Conservation (phyloP, 2,888 invertebrate genomes). For the Trichopoda pennipes region DNA sequence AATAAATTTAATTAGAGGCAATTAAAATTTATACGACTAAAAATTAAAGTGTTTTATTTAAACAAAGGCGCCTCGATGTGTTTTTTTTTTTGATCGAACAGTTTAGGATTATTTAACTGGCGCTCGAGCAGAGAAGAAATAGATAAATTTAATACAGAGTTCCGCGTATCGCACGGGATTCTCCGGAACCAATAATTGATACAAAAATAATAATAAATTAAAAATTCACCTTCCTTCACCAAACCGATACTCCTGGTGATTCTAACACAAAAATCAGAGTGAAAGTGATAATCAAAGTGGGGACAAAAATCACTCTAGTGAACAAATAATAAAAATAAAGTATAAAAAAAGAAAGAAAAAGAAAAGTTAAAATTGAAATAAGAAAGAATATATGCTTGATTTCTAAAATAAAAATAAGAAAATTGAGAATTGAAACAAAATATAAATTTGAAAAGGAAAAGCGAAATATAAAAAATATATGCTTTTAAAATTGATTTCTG, state of each 20-base stretch:
- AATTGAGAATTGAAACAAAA: too few relatives aligned
- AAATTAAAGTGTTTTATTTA: not conserved
- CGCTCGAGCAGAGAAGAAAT: not conserved
- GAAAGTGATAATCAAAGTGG: conserved; percentile 10
- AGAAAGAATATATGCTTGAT: too few relatives aligned
- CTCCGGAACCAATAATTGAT: too few relatives aligned
- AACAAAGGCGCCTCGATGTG: not conserved
- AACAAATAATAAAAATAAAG: too few relatives aligned
- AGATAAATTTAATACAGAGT: too few relatives aligned
- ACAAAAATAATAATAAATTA: too few relatives aligned
- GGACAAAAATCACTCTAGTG: not conserved
- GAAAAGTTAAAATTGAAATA: too few relatives aligned
- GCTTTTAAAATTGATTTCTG: too few relatives aligned
- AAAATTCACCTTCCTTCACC: not conserved
- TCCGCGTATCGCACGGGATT: too few relatives aligned
- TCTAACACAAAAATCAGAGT: conserved; percentile 2
- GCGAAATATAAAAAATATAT: not conserved
- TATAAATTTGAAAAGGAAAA: not conserved
- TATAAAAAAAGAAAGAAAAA: too few relatives aligned
- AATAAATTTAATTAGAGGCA: not conserved
- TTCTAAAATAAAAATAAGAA: too few relatives aligned
- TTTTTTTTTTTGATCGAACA: not conserved
- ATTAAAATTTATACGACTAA: not conserved
- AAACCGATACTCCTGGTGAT: conserved; percentile 12
- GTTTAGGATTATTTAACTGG: not conserved